Evolutionary conservation across 2,113 vertebrate genomes (phyloP), one percentile per base, ranked within the genome.

Genomic region (Pseudorhombus dupliciocellatus): DNA sequence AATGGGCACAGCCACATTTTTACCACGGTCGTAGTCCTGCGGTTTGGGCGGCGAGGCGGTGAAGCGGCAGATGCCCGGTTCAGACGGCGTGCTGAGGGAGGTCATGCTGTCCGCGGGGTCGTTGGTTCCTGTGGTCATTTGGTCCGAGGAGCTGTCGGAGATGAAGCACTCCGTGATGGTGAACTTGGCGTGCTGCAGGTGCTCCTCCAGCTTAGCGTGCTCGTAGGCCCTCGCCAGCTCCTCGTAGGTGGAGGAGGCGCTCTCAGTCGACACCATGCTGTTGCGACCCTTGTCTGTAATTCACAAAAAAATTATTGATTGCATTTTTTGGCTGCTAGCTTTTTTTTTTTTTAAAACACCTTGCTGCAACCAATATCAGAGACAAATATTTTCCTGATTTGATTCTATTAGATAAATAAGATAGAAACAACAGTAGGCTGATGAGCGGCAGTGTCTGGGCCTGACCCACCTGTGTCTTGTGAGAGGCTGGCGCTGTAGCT

Each of bases 211-310:
- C 91, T 98, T 98, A 37, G 97, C 97, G 0, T 98, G 97, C 83
- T 98, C 97, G 0, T 98, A 98, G 70, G 97, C 97, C 0, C 96
- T 92, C 0, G 97, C 97, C 93, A 98, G 93, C 92, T 98, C 97
- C 91, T 98, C 97, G 0, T 98, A 98, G 24, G 97, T 98, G 34
- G 97, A 98, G 0, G 97, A 98, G 50, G 96, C 97, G 0, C 97
- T 98, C 92, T 98, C 97, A 0, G 96, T 99, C 0, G 97, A 99
- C 83, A 99, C 97, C 98, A 99, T 99, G 93, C 97, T 99, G 94
- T 99, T 99, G 12, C 98, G 93, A 0, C 98, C 98, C 91, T 99
- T 99, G 88, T 99, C 98, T 89, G 84, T 6, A 79, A 75, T n/a
- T n/a, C n/a, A 70, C 30, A 62, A 0, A 52, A 30, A 50, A 2